phyloP scores from a whole-genome alignment of 2,113 vertebrate species.

The Chloropsis hardwickii region DNA sequence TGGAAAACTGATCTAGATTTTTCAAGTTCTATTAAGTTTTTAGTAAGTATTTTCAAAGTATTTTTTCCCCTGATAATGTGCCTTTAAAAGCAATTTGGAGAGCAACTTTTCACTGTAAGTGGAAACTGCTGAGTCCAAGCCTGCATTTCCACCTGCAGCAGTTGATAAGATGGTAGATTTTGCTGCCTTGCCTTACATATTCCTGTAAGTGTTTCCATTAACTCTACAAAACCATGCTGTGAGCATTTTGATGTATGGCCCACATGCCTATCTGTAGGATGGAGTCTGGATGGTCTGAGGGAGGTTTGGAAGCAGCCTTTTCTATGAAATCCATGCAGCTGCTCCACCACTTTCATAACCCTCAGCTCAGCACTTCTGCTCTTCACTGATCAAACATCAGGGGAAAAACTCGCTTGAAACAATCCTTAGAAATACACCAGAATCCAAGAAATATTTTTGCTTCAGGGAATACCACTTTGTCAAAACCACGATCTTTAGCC shows the following conservation, averaged over 20 bases:
- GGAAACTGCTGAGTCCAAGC: constrained; percentile 52
- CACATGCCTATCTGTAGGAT: not conserved
- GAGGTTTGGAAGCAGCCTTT: not conserved
- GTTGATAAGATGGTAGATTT: constrained; percentile 64
- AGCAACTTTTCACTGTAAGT: constrained; percentile 47
- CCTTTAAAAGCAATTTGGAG: constrained; percentile 62
- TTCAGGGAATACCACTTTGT: not conserved
- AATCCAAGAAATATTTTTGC: not conserved
- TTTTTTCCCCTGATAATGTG: constrained; percentile 2
- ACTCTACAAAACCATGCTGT: constrained; percentile 3
- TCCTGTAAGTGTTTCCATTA: not conserved
- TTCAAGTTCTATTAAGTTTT: not conserved
- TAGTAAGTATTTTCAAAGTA: not conserved
- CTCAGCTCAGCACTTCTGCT: not conserved
- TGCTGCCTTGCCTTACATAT: not conserved
- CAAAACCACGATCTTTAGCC: not conserved
- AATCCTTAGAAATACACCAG: not conserved
- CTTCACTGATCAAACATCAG: not conserved
- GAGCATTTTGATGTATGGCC: constrained; percentile 5
- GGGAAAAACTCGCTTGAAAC: not conserved
- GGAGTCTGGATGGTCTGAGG: not conserved
- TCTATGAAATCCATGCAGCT: not conserved
- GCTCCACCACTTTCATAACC: not conserved
- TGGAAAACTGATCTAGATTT: not conserved
- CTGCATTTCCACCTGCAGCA: constrained; percentile 50